Evolutionary conservation across 1,140 invertebrate genomes (phyloP), one percentile per base, ranked within the genome.

Genomic region (Marisa cornuarietis): DNA sequence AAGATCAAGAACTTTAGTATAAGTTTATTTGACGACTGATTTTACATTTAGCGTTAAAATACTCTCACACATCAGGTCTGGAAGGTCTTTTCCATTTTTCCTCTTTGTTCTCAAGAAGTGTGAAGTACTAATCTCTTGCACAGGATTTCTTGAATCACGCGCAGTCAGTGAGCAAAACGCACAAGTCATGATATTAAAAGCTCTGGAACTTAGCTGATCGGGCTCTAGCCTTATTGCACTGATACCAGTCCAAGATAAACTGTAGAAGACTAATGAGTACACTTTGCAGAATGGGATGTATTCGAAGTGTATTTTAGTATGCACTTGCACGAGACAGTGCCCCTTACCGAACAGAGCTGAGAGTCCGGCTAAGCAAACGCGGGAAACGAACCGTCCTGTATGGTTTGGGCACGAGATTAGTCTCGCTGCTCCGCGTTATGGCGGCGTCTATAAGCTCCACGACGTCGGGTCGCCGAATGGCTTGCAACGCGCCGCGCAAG

Each of bases 401-500:
- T 62, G 65, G 26, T 66, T 79, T 81, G 42, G 80, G 73, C 16
- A 42, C 63, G 22, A 78, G 26, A 1, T 16, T 52, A 16, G 49
- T 52, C 26, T 71, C 31, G 8, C 31, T 68, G 5, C 54, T 52
- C 10, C 75, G 72, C 5, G 66, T 72, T 26, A 79, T 31, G 20
- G 81, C 82, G 71, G 76, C 79, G 6, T 86, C 85, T 16, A 88
- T 76, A 58, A 75, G 78, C 14, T 88, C 86, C 24, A 87, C 78
- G 52, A 90, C 83, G 78, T 90, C 89, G 71, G 80, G 82, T 22
- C 89, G 74, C 49, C 78, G 80, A 42, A 89, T 85, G 11, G 80
- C 66, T 31, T 78, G 71, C 26, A 90, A 80, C 0, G 88, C 84
- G 14, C 83, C 76, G 49, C 83, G 85, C 14, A 90, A 75, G 72